Conservation (phyloP, 2,797 vertebrate genomes). For the Galagoides demidoff region DNA sequence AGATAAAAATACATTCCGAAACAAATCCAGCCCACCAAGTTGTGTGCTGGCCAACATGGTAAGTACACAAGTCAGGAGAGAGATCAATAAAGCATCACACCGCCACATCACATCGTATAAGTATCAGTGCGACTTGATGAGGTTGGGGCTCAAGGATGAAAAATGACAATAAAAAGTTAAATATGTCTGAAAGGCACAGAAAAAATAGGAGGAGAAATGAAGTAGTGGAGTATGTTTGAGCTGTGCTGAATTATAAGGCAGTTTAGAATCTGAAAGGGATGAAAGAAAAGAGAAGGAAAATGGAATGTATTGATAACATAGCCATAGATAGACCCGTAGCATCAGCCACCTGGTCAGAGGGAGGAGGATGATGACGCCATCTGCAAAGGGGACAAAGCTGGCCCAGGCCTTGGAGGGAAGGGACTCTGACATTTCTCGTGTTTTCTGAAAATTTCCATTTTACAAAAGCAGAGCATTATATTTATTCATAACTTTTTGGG, state of each 20-base stretch:
- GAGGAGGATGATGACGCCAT: neutral
- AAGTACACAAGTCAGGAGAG: neutral
- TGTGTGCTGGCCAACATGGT: neutral
- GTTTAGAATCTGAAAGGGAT: neutral
- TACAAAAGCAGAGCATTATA: neutral
- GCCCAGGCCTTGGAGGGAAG: neutral
- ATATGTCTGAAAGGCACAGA: conserved; percentile 22
- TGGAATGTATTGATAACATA: neutral
- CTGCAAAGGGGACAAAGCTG: neutral
- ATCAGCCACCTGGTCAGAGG: neutral
- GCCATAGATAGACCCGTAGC: neutral
- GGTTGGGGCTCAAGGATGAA: neutral
- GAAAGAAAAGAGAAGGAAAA: neutral
- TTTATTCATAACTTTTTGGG: neutral
- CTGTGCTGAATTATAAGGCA: neutral
- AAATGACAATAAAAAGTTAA: neutral
- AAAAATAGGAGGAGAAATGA: neutral
- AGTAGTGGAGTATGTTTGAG: neutral
- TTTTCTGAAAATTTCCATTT: neutral
- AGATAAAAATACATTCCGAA: conserved; percentile 6
- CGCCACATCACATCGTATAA: neutral
- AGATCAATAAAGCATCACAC: neutral
- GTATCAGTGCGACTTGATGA: neutral
- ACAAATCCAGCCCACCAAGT: neutral
- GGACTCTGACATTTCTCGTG: neutral